Percentiles rank a stretch among this genome's conserved stretches.
These are phyloP conservation scores for Agonopterix heracliana DNA, from an alignment of 2,888 invertebrate genomes.

Conservation along the genomic window DNA sequence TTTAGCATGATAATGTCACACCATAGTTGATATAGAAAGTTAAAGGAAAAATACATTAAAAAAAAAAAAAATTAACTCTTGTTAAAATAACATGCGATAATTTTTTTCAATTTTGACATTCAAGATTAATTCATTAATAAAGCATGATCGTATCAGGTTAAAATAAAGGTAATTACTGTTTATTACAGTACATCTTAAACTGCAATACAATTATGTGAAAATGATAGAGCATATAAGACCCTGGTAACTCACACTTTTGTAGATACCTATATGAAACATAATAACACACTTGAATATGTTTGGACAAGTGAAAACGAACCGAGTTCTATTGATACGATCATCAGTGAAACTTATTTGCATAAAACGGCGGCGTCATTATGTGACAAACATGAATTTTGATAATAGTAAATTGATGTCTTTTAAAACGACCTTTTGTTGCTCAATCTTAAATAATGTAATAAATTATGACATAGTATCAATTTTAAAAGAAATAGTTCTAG, in stretches of 20 bases:
- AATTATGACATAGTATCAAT: too few relatives aligned
- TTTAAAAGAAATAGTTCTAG: too few relatives aligned
- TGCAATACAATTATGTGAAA: not conserved
- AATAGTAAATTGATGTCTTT: too few relatives aligned
- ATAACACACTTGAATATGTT: not conserved
- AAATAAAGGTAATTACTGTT: not conserved
- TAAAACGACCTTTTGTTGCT: too few relatives aligned
- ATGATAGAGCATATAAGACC: too few relatives aligned
- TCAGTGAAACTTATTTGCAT: constrained; percentile 7
- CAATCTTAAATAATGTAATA: too few relatives aligned
- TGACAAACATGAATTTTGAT: not conserved
- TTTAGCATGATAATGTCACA: too few relatives aligned
- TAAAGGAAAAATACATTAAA: constrained; percentile 5
- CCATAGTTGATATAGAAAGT: too few relatives aligned
- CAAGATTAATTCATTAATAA: too few relatives aligned
- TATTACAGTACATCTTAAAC: not conserved
- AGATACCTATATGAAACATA: too few relatives aligned
- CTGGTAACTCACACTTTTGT: too few relatives aligned
- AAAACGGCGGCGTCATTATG: constrained; percentile 1
- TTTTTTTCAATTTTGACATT: too few relatives aligned
- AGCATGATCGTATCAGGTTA: not conserved
- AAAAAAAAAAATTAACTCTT: constrained; percentile 17
- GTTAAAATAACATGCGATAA: constrained; percentile 19
- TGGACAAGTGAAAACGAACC: constrained; percentile 3
- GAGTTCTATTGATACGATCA: constrained; percentile 2